Conservation (phyloP, 2,797 vertebrate species). For the Anisognathus igniventris region DNA sequence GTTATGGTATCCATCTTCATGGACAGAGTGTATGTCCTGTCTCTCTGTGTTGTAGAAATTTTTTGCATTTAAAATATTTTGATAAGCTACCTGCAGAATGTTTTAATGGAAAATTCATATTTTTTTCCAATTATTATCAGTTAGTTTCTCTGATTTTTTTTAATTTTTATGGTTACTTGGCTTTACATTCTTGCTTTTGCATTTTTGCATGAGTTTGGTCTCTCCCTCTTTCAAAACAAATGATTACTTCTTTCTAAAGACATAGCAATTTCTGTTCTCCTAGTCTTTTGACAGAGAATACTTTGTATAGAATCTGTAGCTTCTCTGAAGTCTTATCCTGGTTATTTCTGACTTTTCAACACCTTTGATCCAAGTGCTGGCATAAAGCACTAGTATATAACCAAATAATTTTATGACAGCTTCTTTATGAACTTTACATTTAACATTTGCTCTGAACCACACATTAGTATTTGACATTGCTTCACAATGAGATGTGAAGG, state of each 20-base stretch:
- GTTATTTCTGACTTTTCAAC: not conserved
- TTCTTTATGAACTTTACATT: not conserved
- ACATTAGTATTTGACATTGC: not conserved
- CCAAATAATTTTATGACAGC: not conserved
- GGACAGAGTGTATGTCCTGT: not conserved
- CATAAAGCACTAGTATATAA: not conserved
- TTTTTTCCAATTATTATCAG: not conserved
- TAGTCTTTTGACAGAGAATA: not conserved
- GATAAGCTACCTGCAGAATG: not conserved
- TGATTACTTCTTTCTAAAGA: not conserved
- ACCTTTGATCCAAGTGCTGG: not conserved
- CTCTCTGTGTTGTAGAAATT: not conserved
- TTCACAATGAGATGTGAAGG: not conserved
- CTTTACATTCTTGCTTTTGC: not conserved
- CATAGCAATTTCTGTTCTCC: not conserved
- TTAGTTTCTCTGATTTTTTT: not conserved
- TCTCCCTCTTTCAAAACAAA: not conserved
- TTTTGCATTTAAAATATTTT: not conserved
- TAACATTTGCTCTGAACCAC: not conserved
- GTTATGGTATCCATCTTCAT: not conserved
- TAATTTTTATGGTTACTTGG: not conserved
- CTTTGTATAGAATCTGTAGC: not conserved
- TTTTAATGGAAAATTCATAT: not conserved
- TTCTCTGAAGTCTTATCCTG: not conserved
- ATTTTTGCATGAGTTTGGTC: not conserved